Conservation (phyloP, 2,797 vertebrate species). For the Channallabes apus region DNA sequence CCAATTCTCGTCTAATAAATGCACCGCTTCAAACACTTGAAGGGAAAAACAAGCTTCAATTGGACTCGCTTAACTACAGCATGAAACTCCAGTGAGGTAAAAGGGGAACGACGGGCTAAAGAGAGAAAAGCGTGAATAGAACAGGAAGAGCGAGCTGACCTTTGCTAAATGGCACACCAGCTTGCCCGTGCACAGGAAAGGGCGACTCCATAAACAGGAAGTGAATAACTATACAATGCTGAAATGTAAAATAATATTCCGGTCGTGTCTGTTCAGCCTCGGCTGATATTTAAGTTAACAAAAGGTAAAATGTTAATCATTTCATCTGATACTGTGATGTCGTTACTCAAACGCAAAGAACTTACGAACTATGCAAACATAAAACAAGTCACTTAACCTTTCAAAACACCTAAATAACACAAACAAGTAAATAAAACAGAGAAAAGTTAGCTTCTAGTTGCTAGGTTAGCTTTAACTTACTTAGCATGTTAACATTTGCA, state of each 20-base stretch:
- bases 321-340: not conserved
- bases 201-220: not conserved
- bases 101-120: conserved; percentile 28
- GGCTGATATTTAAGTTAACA: not conserved
- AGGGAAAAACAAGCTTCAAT: conserved; percentile 16
- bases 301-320: not conserved
- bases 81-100: not conserved
- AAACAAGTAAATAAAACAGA: not conserved
- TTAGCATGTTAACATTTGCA: no score
- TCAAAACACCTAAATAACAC: not conserved
- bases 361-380: no score
- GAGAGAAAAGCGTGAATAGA: not conserved
- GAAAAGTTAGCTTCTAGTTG: not conserved
- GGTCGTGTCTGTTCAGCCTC: not conserved
- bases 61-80: conserved; percentile 28
- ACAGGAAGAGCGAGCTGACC: not conserved
- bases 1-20: conserved; percentile 1
- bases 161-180: not conserved
- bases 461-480: not conserved
- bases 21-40: not conserved
- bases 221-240: not conserved
- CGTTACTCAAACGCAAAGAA: no score
- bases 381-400: not conserved
- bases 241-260: not conserved
- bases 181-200: not conserved